phyloP scores from a whole-genome alignment of 2,797 vertebrate genomes.

The Myotis pilosus region DNA sequence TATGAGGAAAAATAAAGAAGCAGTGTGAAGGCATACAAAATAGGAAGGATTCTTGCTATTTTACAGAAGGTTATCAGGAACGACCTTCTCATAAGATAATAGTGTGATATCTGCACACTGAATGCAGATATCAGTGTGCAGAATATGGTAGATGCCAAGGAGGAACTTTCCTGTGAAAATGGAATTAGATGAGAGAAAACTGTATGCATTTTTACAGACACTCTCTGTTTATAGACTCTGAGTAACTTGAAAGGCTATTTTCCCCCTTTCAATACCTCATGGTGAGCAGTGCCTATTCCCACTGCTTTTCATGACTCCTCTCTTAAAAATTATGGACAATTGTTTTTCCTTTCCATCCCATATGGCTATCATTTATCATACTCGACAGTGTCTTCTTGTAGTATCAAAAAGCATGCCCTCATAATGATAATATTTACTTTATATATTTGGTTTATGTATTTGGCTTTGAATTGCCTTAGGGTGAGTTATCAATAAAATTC shows the following conservation, averaged over 20 bases:
- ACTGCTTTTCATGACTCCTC: not conserved
- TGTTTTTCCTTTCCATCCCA: conserved; percentile 6
- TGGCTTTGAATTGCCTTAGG: not conserved
- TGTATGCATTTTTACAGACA: not conserved
- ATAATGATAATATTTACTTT: conserved; percentile 1
- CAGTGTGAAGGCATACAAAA: not conserved
- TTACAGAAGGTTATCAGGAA: not conserved
- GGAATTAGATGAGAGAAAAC: not conserved
- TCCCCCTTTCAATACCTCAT: not conserved
- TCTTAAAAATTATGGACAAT: conserved; percentile 12
- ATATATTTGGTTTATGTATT: conserved; percentile 22
- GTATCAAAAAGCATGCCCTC: not conserved
- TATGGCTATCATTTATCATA: not conserved
- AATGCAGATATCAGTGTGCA: not conserved
- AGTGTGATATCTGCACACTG: too few species aligned
- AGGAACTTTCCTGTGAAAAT: not conserved
- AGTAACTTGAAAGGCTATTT: not conserved
- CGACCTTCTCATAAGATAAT: not conserved
- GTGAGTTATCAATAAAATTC: conserved; percentile 33
- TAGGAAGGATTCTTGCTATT: not conserved
- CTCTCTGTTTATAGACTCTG: not conserved
- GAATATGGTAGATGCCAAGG: not conserved
- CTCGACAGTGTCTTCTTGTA: not conserved
- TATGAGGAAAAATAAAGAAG: not conserved
- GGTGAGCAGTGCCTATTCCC: not conserved